Percentiles rank a stretch among this genome's conserved stretches.
Evolutionary conservation across 2,888 invertebrate genomes (phyloP).

Genomic region (Tuberolachnus salignus): DNA sequence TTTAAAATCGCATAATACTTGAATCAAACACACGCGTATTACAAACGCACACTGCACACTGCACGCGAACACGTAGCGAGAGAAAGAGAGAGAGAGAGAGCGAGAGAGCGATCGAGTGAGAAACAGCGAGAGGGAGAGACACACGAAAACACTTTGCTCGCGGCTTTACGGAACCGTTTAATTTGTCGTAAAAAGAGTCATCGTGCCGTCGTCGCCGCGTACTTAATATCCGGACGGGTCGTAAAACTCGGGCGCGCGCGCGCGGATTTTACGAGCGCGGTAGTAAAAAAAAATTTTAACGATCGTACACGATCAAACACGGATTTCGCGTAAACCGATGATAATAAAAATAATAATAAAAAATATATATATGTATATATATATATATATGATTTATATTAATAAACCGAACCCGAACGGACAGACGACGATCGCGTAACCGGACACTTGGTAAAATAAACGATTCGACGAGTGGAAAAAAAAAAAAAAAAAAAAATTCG

Average conservation of each 20-base stretch:
- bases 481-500: background rate
- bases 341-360: conserved; percentile 5
- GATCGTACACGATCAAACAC: background rate
- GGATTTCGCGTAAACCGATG: background rate
- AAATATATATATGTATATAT: too few species aligned
- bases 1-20: background rate
- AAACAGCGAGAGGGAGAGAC: too few species aligned
- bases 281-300: conserved; percentile 25
- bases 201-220: background rate
- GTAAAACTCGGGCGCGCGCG: conserved; percentile 39
- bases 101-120: too few species aligned
- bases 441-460: conserved; percentile 4
- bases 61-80: background rate
- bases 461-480: too few species aligned
- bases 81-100: too few species aligned
- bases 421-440: background rate
- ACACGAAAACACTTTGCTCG: conserved; percentile 9
- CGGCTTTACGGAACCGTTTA: conserved; percentile 43
- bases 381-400: too few species aligned
- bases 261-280: conserved; percentile 45
- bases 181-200: conserved; percentile 53
- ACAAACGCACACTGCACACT: background rate
- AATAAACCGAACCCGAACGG: background rate
- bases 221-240: conserved; percentile 26
- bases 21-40: background rate